Base-by-base conservation (phyloP, 1,140 invertebrate genomes). In the Leptinotarsa undecemlineata region DNA sequence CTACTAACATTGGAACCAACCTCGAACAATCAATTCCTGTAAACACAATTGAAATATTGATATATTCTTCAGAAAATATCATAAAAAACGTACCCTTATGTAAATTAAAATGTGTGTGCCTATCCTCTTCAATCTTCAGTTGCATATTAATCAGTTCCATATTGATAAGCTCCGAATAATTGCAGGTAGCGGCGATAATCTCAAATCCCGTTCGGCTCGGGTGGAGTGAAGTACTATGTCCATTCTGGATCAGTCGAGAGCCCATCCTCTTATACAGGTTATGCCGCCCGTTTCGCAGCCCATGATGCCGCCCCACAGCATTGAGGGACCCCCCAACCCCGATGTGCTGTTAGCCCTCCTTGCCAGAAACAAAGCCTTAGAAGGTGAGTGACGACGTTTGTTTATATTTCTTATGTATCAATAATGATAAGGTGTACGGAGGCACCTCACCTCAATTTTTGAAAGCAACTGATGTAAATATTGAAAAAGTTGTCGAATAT, bases 331-430 rank as follows among this genome's bases (percentile, higher is more conserved):
- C 73, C 91, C 91, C 57, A 92, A 92, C 84, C 91, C 94, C n/a
- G 94, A 96, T 82, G 92, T 95, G 66, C 87, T 96, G 33, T 87
- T 95, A 4, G 94, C 94, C 2, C 88, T 96, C 23, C 88, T 96
- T 60, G 93, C 94, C 19, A 90, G 94, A 82, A 96, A 96, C 86
- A 95, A 95, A 85, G 92, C 92, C 76, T 87, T 96, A 13, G 94
- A 96, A 94, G 94, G 95, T 96, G 88, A 76, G 77, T 62, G 3
- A 57, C 60, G 33, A 11, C 11, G 8, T 42, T 42, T 42, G 33
- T 42, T 42, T 11, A 42, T 2, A 42, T 42, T 11, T 42, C 8
- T 42, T 42, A 2, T 42, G 33, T 11, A 3, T 42, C 33, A 42
- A 42, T 42, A 42, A 42, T 42, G 2, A 42, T 42, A 42, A 3